Percentiles rank a stretch among this genome's conserved stretches.
phyloP scores from a whole-genome alignment of 1,140 invertebrate genomes.

The Pseudomyrmex concolor region DNA sequence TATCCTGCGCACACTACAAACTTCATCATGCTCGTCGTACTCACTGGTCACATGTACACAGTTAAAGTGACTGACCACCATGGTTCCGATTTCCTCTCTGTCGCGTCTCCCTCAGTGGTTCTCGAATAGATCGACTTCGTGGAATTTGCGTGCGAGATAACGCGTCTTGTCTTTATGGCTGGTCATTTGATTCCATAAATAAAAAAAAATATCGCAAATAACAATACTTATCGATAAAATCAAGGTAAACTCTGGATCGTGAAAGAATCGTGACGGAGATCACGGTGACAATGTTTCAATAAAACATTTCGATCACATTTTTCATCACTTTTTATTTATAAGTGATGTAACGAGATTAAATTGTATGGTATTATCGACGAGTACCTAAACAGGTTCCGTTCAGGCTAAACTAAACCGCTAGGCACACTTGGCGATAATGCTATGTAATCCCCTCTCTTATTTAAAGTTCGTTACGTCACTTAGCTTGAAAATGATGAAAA shows the following conservation, averaged over 20 bases:
- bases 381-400: slow-evolving; percentile 18
- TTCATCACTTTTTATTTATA: background rate
- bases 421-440: slow-evolving; percentile 31
- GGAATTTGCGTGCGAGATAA: slow-evolving; percentile 18
- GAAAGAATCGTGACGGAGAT: background rate
- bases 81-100: slow-evolving; percentile 73
- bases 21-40: slow-evolving; percentile 47
- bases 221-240: background rate
- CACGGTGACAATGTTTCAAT: background rate
- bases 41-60: slow-evolving; percentile 52
- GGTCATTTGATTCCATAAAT: background rate
- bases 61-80: slow-evolving; percentile 73
- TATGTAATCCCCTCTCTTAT: slow-evolving; percentile 14
- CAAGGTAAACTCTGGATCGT: background rate
- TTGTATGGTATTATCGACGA: slow-evolving; percentile 28
- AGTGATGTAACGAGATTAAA: slow-evolving; percentile 23
- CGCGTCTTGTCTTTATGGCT: background rate
- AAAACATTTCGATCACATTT: background rate
- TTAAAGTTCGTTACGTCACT: slow-evolving; percentile 23
- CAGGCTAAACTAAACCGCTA: slow-evolving; percentile 45
- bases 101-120: background rate
- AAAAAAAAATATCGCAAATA: slow-evolving; percentile 12
- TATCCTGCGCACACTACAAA: slow-evolving; percentile 53
- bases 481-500: slow-evolving; percentile 44
- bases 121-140: slow-evolving; percentile 33